phyloP scores from a whole-genome alignment of 2,888 invertebrate species.

The Griposia aprilina region DNA sequence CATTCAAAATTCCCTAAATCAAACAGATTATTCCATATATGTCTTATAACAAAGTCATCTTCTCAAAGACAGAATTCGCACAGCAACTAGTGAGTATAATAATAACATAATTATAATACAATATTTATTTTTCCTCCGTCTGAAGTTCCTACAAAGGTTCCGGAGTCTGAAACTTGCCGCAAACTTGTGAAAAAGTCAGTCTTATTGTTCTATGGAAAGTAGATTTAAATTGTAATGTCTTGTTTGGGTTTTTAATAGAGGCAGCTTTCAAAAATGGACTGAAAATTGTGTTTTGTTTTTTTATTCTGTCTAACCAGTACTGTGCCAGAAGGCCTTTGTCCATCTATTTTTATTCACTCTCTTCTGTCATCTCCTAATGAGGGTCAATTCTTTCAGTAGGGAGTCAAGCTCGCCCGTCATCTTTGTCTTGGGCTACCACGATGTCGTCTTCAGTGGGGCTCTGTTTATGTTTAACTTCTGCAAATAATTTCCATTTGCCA shows the following conservation, averaged over 20 bases:
- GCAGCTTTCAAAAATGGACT: slow-evolving; percentile 7
- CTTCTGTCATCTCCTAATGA: neutral
- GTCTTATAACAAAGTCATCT: slow-evolving; percentile 3
- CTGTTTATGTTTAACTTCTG: neutral
- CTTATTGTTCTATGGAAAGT: slow-evolving; percentile 22
- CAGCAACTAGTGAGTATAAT: slow-evolving; percentile 3
- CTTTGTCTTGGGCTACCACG: neutral
- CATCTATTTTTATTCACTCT: neutral
- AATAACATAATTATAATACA: slow-evolving; percentile 26
- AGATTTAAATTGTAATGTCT: slow-evolving; percentile 11
- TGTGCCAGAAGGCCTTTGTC: neutral
- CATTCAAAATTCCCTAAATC: neutral
- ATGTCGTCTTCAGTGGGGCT: neutral
- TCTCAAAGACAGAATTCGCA: neutral
- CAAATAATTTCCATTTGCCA: neutral
- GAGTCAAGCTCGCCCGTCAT: neutral
- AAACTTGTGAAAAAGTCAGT: slow-evolving; percentile 36
- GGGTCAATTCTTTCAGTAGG: neutral
- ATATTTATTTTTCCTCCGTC: slow-evolving; percentile 36
- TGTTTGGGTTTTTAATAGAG: slow-evolving; percentile 17
- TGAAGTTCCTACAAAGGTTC: slow-evolving; percentile 28
- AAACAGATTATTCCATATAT: neutral
- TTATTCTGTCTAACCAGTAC: neutral
- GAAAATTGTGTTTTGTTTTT: slow-evolving; percentile 4
- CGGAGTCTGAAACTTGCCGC: slow-evolving; percentile 23